phyloP scores from a whole-genome alignment of 35 echinoderm and acorn worm species.

The Anneissia japonica region DNA sequence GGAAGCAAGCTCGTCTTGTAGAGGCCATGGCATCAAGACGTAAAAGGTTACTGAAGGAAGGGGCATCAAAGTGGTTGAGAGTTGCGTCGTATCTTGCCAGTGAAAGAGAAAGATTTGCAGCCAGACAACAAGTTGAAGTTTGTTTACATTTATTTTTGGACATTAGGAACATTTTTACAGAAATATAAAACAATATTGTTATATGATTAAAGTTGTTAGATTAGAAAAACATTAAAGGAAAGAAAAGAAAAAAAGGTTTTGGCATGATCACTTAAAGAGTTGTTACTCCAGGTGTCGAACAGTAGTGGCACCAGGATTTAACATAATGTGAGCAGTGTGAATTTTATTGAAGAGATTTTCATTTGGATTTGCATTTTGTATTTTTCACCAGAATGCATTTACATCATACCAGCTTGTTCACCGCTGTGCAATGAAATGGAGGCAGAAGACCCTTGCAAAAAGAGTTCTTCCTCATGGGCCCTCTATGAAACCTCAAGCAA shows the following conservation, averaged over 20 bases:
- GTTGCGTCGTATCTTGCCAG: constrained; percentile 42
- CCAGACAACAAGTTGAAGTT: constrained; percentile 64
- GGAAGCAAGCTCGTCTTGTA: constrained; percentile 62
- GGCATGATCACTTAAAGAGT: neutral
- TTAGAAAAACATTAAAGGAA: neutral
- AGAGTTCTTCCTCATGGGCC: neutral
- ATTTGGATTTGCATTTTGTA: neutral
- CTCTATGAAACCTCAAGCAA: neutral
- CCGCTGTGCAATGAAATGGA: constrained; percentile 71
- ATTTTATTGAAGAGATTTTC: no score
- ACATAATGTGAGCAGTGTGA: neutral
- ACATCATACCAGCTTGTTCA: constrained; percentile 50
- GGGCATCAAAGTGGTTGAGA: constrained; percentile 63
- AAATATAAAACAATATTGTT: neutral
- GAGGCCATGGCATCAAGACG: constrained; percentile 49
- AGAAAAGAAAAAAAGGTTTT: neutral
- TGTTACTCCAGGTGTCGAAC: neutral
- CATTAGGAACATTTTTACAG: neutral
- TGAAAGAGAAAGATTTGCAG: constrained; percentile 42
- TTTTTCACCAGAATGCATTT: constrained; percentile 39
- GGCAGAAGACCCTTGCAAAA: constrained; percentile 45
- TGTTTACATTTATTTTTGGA: neutral
- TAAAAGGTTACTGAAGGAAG: constrained; percentile 57
- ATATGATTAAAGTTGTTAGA: neutral
- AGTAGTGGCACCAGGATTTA: neutral